Evolutionary conservation across 1,140 invertebrate species (phyloP).

Genomic region (Bradynema listronoti): DNA sequence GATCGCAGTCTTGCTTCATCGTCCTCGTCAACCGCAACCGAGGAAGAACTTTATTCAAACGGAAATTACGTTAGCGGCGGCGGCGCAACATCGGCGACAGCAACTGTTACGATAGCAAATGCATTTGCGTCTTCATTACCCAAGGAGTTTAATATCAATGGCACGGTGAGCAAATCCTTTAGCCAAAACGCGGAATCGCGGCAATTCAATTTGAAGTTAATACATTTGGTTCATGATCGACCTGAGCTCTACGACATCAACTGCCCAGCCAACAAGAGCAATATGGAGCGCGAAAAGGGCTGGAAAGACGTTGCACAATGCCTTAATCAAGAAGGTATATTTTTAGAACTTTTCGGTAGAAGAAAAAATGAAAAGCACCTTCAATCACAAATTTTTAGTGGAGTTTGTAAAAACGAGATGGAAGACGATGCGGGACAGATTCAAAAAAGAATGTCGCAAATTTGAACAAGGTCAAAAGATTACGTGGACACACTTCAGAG

Average conservation of each 20-base stretch:
- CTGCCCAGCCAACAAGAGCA: conserved; percentile 18
- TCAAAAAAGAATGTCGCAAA: conserved; percentile 22
- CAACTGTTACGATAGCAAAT: no score
- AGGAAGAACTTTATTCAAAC: no score
- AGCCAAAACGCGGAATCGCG: no score
- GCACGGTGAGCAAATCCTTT: no score
- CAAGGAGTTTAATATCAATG: no score
- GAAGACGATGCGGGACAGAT: conserved; percentile 25
- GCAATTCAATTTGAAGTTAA: background rate
- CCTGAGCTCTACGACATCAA: conserved; percentile 25
- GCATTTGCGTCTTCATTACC: no score
- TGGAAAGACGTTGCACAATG: conserved; percentile 19
- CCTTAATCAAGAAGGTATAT: conserved; percentile 11
- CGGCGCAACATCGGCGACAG: no score
- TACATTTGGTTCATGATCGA: conserved; percentile 7
- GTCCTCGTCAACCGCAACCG: no score
- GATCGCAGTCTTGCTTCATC: no score
- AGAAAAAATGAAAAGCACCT: background rate
- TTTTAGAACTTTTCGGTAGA: background rate
- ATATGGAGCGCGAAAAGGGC: conserved; percentile 16
- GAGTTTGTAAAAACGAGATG: conserved; percentile 26
- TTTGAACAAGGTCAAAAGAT: conserved; percentile 10
- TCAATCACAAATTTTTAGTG: conserved; percentile 5
- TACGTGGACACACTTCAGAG: conserved; percentile 20
- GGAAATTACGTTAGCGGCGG: no score